A percentile compares a stretch with the other conserved stretches of the same genome.
Evolutionary conservation across 1,140 invertebrate species (phyloP).

Genomic region (Drosophila simulans): DNA sequence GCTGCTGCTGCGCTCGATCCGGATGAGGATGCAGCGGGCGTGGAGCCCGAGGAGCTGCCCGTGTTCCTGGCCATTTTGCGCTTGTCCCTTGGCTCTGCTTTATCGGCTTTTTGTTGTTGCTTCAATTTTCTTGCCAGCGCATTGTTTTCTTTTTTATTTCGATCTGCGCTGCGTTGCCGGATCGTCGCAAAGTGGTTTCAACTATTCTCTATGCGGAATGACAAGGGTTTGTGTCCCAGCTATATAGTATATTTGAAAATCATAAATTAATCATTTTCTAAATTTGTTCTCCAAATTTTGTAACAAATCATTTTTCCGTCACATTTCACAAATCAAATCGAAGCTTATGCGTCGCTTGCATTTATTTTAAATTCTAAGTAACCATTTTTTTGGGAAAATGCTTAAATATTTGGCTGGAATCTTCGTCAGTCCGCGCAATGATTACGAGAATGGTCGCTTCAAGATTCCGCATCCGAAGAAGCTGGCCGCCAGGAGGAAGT

Average conservation of each 20-base stretch:
- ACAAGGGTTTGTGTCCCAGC: neutral
- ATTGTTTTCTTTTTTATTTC: slow-evolving; percentile 16
- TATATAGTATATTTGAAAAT: neutral
- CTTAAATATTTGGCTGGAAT: slow-evolving; percentile 32
- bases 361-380: slow-evolving; percentile 14
- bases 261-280: no score
- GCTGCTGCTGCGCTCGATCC: neutral
- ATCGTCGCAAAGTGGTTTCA: neutral
- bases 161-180: slow-evolving; percentile 1
- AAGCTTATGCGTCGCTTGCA: no score
- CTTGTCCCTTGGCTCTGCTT: neutral
- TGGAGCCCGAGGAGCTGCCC: slow-evolving; percentile 23
- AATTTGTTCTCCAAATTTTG: no score
- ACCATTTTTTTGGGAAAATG: slow-evolving; percentile 2
- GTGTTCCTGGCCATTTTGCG: slow-evolving; percentile 42
- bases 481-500: neutral
- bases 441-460: slow-evolving; percentile 9
- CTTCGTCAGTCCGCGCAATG: slow-evolving; percentile 16
- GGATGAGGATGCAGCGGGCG: slow-evolving; percentile 4
- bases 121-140: neutral
- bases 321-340: no score
- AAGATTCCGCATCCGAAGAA: neutral
- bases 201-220: neutral
- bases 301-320: no score
- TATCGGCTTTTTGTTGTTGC: neutral